Conservation (phyloP, 2,113 vertebrate species). For the Corythaixoides concolor region DNA sequence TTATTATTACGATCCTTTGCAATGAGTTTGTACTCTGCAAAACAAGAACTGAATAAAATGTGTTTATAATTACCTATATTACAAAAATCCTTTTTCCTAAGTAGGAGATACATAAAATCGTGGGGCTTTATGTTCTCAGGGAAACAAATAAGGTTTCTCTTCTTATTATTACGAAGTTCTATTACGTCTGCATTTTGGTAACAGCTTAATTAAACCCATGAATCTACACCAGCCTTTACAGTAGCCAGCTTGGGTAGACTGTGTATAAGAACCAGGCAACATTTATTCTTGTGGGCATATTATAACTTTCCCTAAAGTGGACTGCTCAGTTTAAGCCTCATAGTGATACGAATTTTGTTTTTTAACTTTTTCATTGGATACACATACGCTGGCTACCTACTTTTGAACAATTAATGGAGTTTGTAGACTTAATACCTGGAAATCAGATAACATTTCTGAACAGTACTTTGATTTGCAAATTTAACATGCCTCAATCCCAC, state of each 20-base stretch:
- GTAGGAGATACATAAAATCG: not conserved
- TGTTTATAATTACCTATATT: conserved; percentile 5
- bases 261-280: not conserved
- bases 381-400: not conserved
- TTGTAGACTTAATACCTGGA: not conserved
- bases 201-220: conserved; percentile 47
- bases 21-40: not conserved
- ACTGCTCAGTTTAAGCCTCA: not conserved
- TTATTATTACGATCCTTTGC: not conserved
- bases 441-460: not conserved
- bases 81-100: not conserved
- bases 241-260: not conserved
- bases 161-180: not conserved
- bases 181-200: not conserved
- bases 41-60: not conserved
- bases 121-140: not conserved
- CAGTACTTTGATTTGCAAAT: not conserved
- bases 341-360: fast-evolving
- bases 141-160: not conserved
- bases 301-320: not conserved
- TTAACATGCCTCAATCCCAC: not conserved
- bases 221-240: not conserved
- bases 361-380: not conserved
- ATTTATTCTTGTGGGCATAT: not conserved
- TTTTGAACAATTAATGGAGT: not conserved